These are phyloP conservation scores for Drosophila tropicalis DNA, from an alignment of 1,140 invertebrate species.

Conservation along the genomic window DNA sequence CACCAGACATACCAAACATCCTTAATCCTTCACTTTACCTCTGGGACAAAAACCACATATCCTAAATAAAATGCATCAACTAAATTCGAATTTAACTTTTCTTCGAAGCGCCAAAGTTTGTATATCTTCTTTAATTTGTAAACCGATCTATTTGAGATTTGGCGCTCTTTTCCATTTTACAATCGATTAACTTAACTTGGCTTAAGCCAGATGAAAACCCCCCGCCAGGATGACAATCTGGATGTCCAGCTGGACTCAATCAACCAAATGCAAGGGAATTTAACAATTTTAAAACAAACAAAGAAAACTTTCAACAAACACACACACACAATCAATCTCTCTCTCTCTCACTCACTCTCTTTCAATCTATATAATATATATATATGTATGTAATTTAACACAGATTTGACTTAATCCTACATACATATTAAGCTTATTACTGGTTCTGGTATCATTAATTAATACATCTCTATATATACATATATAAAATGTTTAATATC, in stretches of 20 bases:
- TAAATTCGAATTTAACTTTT: conserved; percentile 3
- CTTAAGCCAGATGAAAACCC: too few relatives aligned
- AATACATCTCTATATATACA: conserved; percentile 33
- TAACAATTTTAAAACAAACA: background rate
- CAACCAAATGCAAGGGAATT: too few relatives aligned
- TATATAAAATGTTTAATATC: conserved; percentile 50
- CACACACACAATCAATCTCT: conserved; percentile 7
- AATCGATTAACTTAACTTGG: too few relatives aligned
- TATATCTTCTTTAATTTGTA: too few relatives aligned
- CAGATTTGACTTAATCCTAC: conserved; percentile 60
- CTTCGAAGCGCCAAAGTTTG: too few relatives aligned
- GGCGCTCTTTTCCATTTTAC: too few relatives aligned
- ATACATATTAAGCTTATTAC: conserved; percentile 67
- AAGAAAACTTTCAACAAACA: background rate
- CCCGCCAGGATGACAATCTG: too few relatives aligned
- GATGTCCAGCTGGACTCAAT: too few relatives aligned
- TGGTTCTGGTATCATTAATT: conserved; percentile 64
- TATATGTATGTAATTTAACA: conserved; percentile 31
- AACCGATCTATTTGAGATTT: too few relatives aligned
- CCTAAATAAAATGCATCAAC: conserved; percentile 16
- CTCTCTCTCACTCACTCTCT: background rate
- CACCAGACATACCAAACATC: too few relatives aligned
- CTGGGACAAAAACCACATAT: conserved; percentile 14
- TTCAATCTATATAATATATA: conserved; percentile 19
- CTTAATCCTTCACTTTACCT: background rate